phyloP scores from a whole-genome alignment of 2,113 vertebrate genomes.

The Riparia riparia region DNA sequence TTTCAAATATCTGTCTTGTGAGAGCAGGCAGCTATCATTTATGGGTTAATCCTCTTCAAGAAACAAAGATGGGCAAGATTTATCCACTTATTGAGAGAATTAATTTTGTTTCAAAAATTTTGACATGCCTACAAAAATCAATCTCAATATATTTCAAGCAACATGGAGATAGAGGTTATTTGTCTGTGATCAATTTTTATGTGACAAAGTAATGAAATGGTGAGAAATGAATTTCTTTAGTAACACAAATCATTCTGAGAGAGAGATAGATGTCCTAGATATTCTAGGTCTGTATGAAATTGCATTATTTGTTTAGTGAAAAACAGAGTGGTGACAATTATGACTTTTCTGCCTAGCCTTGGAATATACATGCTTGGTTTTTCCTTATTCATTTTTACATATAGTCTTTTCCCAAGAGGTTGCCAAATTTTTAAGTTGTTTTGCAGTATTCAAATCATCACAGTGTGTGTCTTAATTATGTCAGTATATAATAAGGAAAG shows the following conservation, averaged over 20 bases:
- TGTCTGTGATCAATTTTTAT: constrained; percentile 25
- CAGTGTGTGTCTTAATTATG: not conserved
- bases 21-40: not conserved
- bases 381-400: not conserved
- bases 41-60: not conserved
- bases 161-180: not conserved
- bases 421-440: not conserved
- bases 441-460: not conserved
- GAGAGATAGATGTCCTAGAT: not conserved
- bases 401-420: not conserved
- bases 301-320: not conserved
- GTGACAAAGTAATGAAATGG: not conserved
- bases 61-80: not conserved
- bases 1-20: not conserved
- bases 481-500: not conserved
- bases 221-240: constrained; percentile 1
- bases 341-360: not conserved
- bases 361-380: not conserved
- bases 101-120: constrained; percentile 1
- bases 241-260: not conserved
- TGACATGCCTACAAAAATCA: not conserved
- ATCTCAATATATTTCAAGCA: constrained; percentile 2
- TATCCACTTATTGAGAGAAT: not conserved
- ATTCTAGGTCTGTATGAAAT: not conserved
- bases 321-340: not conserved